Evolutionary conservation across 2,888 invertebrate species (phyloP).

Genomic region (Smittia aterrima): DNA sequence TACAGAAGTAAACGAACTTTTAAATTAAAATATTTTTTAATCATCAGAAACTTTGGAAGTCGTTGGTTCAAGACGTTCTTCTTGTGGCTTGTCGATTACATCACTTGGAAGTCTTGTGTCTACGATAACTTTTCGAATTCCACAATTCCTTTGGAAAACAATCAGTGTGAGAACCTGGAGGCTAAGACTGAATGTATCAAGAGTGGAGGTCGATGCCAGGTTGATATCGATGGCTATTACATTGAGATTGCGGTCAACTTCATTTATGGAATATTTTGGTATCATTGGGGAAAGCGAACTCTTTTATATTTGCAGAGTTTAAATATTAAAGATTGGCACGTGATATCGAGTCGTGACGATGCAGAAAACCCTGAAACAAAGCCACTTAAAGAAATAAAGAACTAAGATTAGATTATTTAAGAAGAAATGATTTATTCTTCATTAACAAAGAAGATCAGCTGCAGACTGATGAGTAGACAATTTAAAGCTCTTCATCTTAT

Average conservation of each 20-base stretch:
- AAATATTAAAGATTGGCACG: slow-evolving; percentile 67
- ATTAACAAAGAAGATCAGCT: no score
- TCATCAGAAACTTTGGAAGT: slow-evolving; percentile 81
- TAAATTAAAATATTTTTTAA: slow-evolving; percentile 52
- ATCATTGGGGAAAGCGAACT: slow-evolving; percentile 70
- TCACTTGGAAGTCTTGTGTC: slow-evolving; percentile 76
- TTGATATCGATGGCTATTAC: slow-evolving; percentile 78
- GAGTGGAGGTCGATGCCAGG: slow-evolving; percentile 69
- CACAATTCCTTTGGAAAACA: slow-evolving; percentile 51
- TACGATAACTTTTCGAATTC: slow-evolving; percentile 43
- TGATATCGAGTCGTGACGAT: slow-evolving; percentile 50
- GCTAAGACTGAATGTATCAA: slow-evolving; percentile 65
- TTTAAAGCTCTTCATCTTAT: no score
- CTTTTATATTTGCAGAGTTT: slow-evolving; percentile 69
- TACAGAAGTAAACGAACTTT: slow-evolving; percentile 63
- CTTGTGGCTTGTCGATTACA: slow-evolving; percentile 84
- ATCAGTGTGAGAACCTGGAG: slow-evolving; percentile 62
- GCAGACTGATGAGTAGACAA: no score
- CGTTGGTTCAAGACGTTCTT: slow-evolving; percentile 95
- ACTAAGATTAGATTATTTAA: no score
- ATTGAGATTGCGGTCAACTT: slow-evolving; percentile 78
- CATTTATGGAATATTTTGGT: slow-evolving; percentile 79
- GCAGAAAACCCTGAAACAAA: no score
- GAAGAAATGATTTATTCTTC: no score
- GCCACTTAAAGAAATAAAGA: no score